Evolutionary conservation across 2,113 vertebrate genomes (phyloP).

Genomic region (Calidris pygmaea): DNA sequence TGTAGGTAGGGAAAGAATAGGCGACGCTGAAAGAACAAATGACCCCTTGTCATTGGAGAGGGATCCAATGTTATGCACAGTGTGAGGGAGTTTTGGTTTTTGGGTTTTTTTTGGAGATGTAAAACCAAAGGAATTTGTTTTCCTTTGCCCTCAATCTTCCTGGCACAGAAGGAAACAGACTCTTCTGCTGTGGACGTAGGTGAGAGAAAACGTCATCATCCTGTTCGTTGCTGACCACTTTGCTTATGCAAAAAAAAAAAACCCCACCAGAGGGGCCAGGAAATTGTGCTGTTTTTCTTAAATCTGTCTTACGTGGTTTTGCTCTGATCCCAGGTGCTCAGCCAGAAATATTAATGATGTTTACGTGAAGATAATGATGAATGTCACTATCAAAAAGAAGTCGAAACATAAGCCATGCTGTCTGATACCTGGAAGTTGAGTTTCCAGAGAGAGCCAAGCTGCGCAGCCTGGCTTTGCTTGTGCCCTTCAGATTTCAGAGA

Average conservation of each 20-base stretch:
- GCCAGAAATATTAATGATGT: neutral
- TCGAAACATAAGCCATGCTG: neutral
- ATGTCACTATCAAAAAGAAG: neutral
- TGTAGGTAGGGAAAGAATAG: neutral
- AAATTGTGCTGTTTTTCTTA: neutral
- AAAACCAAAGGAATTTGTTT: neutral
- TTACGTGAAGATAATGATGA: neutral
- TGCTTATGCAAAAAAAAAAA: neutral
- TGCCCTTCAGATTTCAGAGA: neutral
- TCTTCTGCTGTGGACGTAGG: neutral
- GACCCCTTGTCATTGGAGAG: neutral
- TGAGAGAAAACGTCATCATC: neutral
- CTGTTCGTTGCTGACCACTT: neutral
- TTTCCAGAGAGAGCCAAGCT: neutral
- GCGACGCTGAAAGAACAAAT: neutral
- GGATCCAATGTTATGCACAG: neutral
- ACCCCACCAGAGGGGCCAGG: neutral
- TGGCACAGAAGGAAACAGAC: neutral
- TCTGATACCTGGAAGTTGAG: neutral
- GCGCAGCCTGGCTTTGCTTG: neutral
- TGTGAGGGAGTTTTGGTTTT: too few species aligned
- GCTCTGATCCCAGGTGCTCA: neutral
- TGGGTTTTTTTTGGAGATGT: neutral
- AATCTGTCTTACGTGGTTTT: neutral
- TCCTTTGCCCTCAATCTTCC: neutral